Evolutionary conservation across 2,888 invertebrate species (phyloP).

Genomic region (Acleris cristana): DNA sequence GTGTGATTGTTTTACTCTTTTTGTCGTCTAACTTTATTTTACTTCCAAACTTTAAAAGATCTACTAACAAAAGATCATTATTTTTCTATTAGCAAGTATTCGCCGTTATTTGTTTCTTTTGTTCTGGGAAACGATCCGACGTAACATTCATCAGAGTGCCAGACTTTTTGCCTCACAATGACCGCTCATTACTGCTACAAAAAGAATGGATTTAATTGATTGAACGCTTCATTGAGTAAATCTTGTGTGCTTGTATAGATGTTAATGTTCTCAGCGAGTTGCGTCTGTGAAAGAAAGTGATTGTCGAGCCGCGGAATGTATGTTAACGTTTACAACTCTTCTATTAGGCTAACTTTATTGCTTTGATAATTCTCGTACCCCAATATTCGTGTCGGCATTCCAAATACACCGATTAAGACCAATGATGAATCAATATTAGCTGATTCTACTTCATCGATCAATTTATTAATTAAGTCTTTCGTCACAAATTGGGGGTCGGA

Average conservation of each 20-base stretch:
- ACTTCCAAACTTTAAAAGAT: background rate
- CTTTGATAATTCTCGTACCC: background rate
- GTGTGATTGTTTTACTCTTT: background rate
- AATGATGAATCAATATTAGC: slow-evolving; percentile 9
- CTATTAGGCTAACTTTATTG: background rate
- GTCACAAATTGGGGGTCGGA: slow-evolving; percentile 10
- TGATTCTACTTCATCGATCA: slow-evolving; percentile 14
- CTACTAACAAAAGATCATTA: slow-evolving; percentile 22
- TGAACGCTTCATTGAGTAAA: slow-evolving; percentile 30
- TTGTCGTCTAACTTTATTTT: background rate
- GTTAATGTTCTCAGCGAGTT: slow-evolving; percentile 16
- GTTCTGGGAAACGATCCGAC: slow-evolving; percentile 16
- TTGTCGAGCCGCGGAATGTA: slow-evolving; percentile 11
- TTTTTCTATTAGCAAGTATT: slow-evolving; percentile 27
- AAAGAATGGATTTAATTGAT: slow-evolving; percentile 37
- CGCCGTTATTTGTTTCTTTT: slow-evolving; percentile 29
- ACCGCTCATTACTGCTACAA: slow-evolving; percentile 38
- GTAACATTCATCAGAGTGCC: slow-evolving; percentile 21
- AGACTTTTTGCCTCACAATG: slow-evolving; percentile 35
- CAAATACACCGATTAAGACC: background rate
- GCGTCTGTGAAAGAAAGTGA: slow-evolving; percentile 21
- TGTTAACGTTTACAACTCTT: slow-evolving; percentile 2
- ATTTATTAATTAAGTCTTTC: slow-evolving; percentile 26
- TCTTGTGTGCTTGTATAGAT: slow-evolving; percentile 1
- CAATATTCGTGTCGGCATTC: background rate